Evolutionary conservation across 2,113 vertebrate species (phyloP), one percentile per base, ranked within the genome.

Genomic region (Ahaetulla prasina): DNA sequence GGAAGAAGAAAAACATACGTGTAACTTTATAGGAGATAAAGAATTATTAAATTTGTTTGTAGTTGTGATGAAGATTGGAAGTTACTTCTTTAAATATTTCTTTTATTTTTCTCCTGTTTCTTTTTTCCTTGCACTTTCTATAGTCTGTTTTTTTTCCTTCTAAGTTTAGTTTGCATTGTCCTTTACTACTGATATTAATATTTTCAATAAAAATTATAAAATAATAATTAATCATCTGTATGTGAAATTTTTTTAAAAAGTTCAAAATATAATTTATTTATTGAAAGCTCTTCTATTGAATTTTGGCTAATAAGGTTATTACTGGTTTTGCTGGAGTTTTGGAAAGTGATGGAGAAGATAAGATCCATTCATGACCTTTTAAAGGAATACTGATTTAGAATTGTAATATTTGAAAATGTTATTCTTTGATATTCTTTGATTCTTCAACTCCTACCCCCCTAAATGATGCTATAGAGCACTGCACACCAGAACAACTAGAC

Each of bases 231-330:
- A 93, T 52, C 16, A 52, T 53, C 47, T 89, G 85, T 92, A 91
- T 0, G 85, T 91, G 90, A 89, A 50, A 7, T 52, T 91, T 57
- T 52, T 60, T 45, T 53, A 86, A 90, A 49, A 45, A 84, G 20
- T 45, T 35, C 85, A 54, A 45, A 93, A 92, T 93, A 93, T 3
- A 47, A 92, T 93, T 90, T 87, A 43, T 93, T 92, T 94, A 55
- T 47, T 95, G 91, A 87, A 94, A 95, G 93, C 49, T 27, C 50
- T 93, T 95, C 68, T 60, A 49, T 54, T 95, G 90, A 84, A 90
- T 88, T 88, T 89, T 88, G 92, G 60, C 93, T 55, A 91, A 90
- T 54, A n/a, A n/a, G n/a, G n/a, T n/a, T n/a, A n/a, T n/a, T n/a
- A 57, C 50, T 52, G 86, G 10, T 1, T 90, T 93, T 91, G 10